phyloP scores from a whole-genome alignment of 2,113 vertebrate species.

The Monopterus albus region DNA sequence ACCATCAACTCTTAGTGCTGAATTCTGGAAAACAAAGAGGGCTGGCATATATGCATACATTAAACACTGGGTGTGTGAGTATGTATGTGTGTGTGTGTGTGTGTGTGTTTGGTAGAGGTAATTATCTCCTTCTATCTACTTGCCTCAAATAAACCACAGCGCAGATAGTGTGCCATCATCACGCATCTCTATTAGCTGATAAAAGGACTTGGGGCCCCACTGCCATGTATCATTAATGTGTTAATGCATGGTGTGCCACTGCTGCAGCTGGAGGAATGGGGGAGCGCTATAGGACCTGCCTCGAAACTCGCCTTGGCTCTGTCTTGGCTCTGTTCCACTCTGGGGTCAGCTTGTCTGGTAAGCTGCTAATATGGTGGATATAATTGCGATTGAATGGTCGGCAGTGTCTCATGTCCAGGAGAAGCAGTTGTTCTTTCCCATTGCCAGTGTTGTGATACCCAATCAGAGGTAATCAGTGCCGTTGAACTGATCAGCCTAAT shows the following conservation, averaged over 20 bases:
- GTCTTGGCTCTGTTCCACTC: constrained; percentile 68
- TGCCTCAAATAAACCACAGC: constrained; percentile 12
- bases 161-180: constrained; percentile 21
- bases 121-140: not conserved
- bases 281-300: constrained; percentile 72
- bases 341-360: constrained; percentile 80
- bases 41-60: constrained; percentile 16
- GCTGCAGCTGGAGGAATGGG: constrained; percentile 60
- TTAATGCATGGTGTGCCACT: constrained; percentile 32
- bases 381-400: constrained; percentile 81
- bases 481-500: constrained; percentile 68
- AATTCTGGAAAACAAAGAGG: not conserved
- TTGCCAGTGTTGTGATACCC: constrained; percentile 78
- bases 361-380: constrained; percentile 81
- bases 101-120: not conserved
- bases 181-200: constrained; percentile 37
- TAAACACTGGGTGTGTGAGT: not conserved
- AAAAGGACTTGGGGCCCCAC: constrained; percentile 31
- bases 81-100: too few species aligned
- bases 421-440: constrained; percentile 67
- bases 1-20: not conserved
- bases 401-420: constrained; percentile 49
- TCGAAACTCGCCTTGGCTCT: constrained; percentile 61
- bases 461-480: constrained; percentile 73
- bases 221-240: constrained; percentile 65